Percentiles rank a stretch among this genome's conserved stretches.
These are phyloP conservation scores for Cephus rjabovi DNA, from an alignment of 2,888 invertebrate genomes.

Conservation along the genomic window DNA sequence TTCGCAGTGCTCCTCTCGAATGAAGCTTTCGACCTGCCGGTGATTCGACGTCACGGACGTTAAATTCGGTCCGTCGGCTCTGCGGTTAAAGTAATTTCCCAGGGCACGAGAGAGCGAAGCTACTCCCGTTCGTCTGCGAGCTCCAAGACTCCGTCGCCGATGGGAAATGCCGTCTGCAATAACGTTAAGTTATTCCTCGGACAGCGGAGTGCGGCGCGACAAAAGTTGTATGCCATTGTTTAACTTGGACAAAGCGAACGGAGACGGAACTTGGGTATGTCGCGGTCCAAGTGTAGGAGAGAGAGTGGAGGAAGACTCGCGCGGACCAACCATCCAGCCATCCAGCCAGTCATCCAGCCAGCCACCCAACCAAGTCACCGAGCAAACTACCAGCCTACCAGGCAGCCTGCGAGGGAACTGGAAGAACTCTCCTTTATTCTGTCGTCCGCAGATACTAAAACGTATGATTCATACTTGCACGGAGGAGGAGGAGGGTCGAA, in stretches of 20 bases:
- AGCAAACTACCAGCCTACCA: not conserved
- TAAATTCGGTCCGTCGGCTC: not conserved
- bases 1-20: not conserved
- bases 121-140: not conserved
- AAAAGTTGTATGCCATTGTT: constrained; percentile 44
- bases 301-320: constrained; percentile 11
- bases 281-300: not conserved
- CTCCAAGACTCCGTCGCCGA: constrained; percentile 14
- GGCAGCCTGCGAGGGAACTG: not conserved
- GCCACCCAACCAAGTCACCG: not conserved
- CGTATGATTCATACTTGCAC: constrained; percentile 44
- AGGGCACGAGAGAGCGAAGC: not conserved
- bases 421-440: constrained; percentile 38
- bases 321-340: not conserved
- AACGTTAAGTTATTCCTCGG: constrained; percentile 24
- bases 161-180: constrained; percentile 45
- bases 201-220: constrained; percentile 27
- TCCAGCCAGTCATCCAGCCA: not conserved
- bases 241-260: constrained; percentile 41
- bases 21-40: too few relatives aligned
- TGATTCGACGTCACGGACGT: not conserved
- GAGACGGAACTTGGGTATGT: constrained; percentile 8
- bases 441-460: constrained; percentile 43
- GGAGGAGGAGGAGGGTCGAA: constrained; percentile 2
- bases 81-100: not conserved